Base-by-base conservation (phyloP, 2,888 invertebrate genomes). In the Dichetophora obliterata region DNA sequence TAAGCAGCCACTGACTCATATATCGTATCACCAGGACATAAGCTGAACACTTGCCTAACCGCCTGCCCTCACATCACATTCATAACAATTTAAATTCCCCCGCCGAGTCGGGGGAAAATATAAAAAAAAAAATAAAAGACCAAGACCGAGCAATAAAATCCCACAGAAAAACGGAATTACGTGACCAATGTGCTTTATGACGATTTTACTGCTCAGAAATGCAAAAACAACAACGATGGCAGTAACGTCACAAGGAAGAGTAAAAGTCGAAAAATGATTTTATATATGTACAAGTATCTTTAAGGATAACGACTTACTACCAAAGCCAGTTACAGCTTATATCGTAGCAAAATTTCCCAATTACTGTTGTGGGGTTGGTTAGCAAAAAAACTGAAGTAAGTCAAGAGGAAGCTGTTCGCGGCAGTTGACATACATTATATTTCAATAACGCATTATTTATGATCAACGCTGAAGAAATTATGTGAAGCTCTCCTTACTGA, bases 171-270 rank as follows among this genome's bases (percentile, higher is more conserved):
- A 87, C 85, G 85, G 85, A 87, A 87, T 87, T 88, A 89, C 89
- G 89, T 89, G 89, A 88, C 89, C 87, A 88, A 88, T 88, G 88
- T 87, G 85, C 88, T 88, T 88, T 89, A 89, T 88, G 88, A 86
- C 87, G 85, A 87, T 88, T 89, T 87, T 87, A 87, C 87, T 85
- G 85, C 85, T 83, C 82, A 82, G 83, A 82, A 82, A 81, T 81
- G 83, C 82, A 85, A 82, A 84, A 85, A 82, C 81, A 71, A 82
- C 85, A 85, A 83, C 43, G 48, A 43, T 27, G 43, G 27, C 73
- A 43, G 19, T 14, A 48, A 5, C n/a, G 22, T 70, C 70, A 34
- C 16, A 27, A 77, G 59, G 22, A 76, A 69, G 66, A 68, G 69
- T 71, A 81, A 75, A 78, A 80, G 76, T 73, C 34, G 37, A 34